Base-by-base conservation (phyloP, 2,888 invertebrate species). In the Petrolisthes cinctipes region DNA sequence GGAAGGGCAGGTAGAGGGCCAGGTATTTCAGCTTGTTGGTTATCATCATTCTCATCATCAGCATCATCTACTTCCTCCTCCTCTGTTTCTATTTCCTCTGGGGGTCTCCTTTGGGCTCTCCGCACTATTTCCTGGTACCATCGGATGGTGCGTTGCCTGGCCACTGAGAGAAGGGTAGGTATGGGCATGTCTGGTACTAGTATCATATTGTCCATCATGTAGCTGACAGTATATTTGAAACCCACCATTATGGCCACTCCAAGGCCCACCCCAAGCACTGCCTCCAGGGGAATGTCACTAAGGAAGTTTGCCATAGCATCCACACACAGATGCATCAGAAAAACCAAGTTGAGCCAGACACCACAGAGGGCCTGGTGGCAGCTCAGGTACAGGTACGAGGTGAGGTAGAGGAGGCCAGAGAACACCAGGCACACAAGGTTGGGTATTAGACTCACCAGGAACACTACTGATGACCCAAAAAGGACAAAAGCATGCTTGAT, bases 141-240 rank as follows among this genome's bases (percentile, higher is more conserved):
- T 9, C 84, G 79, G 23, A 89, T 23, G n/a, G 84, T 20, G 9
- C 86, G 84, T 57, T 57, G 83, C 68, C 83, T 75, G 71, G 83
- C 51, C 37, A 75, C 56, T 1, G 57, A 11, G 17, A 89, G 37
- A 20, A 84, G 6, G 11, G 84, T 80, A 37, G 89, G 89, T 4
- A 84, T 14, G 73, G 82, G 86, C 54, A 89, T 54, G 71, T 89
- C 89, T 53, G 89, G 89, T 76, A 89, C 76, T 23, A 89, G 68
- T 68, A 89, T 82, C 84, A 89, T 68, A 54, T 89, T 86, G 54
- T 89, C 89, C 84, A 87, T 87, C 86, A 89, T 89, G 57, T 85
- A 89, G 37, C 68, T 73, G 7, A 89, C 76, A 11, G 73, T 57
- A 54, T 85, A 82, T 53, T 85, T 86, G 5, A 89, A 57, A 57